phyloP scores from a whole-genome alignment of 2,797 vertebrate genomes.

The Sylvilagus floridanus region DNA sequence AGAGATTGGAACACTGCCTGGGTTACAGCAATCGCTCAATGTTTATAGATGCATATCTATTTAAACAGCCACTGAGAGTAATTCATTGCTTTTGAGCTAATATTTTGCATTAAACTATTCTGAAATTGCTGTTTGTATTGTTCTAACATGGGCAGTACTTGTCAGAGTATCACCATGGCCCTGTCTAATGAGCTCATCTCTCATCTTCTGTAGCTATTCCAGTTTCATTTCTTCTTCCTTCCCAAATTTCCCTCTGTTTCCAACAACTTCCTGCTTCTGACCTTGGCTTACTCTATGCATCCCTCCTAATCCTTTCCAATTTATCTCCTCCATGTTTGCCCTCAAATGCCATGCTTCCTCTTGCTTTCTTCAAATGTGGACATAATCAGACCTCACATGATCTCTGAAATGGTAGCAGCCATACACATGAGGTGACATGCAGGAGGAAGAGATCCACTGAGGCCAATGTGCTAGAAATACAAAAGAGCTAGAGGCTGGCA shows the following conservation, averaged over 20 bases:
- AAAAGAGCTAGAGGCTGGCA: background rate
- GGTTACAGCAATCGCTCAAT: background rate
- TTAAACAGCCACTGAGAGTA: background rate
- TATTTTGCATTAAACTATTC: conserved; percentile 21
- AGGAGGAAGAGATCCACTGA: background rate
- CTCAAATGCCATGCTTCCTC: background rate
- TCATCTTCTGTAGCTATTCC: background rate
- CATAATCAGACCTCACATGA: too few relatives aligned
- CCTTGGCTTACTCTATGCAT: background rate
- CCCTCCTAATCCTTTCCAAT: background rate
- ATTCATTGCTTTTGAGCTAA: background rate
- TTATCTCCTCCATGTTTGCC: background rate
- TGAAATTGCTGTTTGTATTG: background rate
- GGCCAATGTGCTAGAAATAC: background rate
- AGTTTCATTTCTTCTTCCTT: background rate
- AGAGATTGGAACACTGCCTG: background rate
- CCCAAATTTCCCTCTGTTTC: background rate
- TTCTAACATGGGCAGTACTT: background rate
- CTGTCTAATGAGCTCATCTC: background rate
- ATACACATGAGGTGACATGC: background rate
- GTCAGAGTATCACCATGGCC: background rate
- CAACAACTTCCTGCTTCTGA: background rate
- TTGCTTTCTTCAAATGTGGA: background rate
- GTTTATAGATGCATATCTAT: background rate
- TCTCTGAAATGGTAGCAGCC: background rate